Evolutionary conservation across 2,113 vertebrate genomes (phyloP), one percentile per base, ranked within the genome.

Genomic region (Anarhynchus alexandrinus): DNA sequence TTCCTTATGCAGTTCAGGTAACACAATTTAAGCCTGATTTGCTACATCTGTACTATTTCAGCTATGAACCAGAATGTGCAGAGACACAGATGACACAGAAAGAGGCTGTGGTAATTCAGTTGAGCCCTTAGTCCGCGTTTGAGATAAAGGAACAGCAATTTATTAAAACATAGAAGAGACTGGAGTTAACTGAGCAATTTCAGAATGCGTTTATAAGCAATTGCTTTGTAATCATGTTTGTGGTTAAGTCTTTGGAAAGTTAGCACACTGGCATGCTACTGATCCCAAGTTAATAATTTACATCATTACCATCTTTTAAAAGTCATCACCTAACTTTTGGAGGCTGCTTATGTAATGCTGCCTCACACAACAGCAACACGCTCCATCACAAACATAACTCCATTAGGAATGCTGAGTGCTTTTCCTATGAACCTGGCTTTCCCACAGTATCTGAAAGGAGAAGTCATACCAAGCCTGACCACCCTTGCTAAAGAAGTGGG

Each of bases 181-280:
- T 32, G 52, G 40, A 91, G 64, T 92, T 90, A 95, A 88, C 58
- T 73, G 74, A 95, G 78, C 93, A 92, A 93, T 87, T 94, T 93
- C 55, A 76, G 66, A 91, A 87, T 45, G n/a, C 4, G 29, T 91
- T 93, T 93, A 91, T 88, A 87, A 90, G 87, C 74, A 95, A 91
- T 82, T 94, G 91, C 81, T 87, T 87, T 0, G 2, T 94, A 92
- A 93, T 93, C 81, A 80, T 26, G 55, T 89, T 73, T 85, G 78
- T 91, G 57, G 66, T 69, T 95, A 95, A 96, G 84, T 77, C 62
- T 26, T 70, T 85, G 78, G 81, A 94, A 97, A 94, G 89, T 80
- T 29, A 89, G 84, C 78, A 90, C 29, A 9, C 61, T 93, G 92
- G 88, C 81, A 77, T 18, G 32, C 22, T 62, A 62, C 77, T 85